Conservation (phyloP, 2,113 vertebrate genomes). For the Oceanodroma tethys region DNA sequence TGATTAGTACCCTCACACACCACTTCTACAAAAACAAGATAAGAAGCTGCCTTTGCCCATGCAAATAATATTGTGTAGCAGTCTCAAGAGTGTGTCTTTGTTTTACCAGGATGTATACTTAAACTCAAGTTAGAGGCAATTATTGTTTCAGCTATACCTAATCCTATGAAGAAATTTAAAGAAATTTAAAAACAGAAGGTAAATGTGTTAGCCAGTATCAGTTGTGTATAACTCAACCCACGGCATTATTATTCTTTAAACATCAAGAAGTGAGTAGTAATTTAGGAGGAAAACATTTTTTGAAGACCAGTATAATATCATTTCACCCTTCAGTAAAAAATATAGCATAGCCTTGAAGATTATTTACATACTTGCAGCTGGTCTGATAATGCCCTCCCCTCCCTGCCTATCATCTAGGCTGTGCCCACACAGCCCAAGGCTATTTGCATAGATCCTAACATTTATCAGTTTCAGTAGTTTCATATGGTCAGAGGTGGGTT, state of each 20-base stretch:
- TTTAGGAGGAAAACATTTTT: not conserved
- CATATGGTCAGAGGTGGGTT: not conserved
- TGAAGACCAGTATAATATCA: not conserved
- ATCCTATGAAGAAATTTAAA: not conserved
- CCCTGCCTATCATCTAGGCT: not conserved
- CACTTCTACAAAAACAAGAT: not conserved
- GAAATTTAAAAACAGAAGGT: not conserved
- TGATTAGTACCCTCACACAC: not conserved
- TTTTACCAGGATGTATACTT: not conserved
- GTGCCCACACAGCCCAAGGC: not conserved
- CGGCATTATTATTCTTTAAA: not conserved
- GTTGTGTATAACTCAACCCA: not conserved
- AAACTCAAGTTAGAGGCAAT: not conserved
- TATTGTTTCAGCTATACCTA: not conserved
- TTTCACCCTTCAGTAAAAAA: slow-evolving; percentile 15
- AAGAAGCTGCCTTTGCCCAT: not conserved
- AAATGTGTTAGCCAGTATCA: not conserved
- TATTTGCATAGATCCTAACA: not conserved
- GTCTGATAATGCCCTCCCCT: not conserved
- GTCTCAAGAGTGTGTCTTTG: not conserved
- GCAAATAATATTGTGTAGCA: not conserved
- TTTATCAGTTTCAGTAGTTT: not conserved
- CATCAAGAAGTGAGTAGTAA: not conserved
- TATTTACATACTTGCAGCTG: not conserved
- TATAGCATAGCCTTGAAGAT: not conserved